phyloP scores from a whole-genome alignment of 2,113 vertebrate genomes.

The Eptesicus fuscus region DNA sequence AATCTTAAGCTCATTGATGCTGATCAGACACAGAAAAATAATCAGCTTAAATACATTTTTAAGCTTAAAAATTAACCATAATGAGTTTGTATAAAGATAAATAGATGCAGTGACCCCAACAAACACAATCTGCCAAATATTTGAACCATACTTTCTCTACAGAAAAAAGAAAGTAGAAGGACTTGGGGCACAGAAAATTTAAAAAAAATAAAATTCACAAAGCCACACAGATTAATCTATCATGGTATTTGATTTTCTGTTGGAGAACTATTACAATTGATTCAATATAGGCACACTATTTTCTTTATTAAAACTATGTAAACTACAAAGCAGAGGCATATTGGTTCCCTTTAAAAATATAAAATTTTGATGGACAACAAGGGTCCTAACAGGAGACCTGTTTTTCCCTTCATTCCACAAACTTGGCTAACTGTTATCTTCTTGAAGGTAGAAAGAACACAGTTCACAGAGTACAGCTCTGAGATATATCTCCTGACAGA shows the following conservation, averaged over 20 bases:
- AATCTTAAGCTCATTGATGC: not conserved
- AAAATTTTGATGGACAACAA: not conserved
- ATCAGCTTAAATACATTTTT: not conserved
- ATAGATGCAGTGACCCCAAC: not conserved
- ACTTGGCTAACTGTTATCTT: not conserved
- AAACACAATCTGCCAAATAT: not conserved
- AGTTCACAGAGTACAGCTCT: not conserved
- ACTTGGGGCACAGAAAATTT: not conserved
- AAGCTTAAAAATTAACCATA: not conserved
- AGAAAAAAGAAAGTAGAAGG: not conserved
- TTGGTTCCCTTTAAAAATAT: not conserved
- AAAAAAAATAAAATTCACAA: not conserved
- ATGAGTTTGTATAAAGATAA: not conserved
- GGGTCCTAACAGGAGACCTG: not conserved
- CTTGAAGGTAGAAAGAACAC: not conserved
- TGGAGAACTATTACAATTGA: not conserved
- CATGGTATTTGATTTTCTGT: not conserved
- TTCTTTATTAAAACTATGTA: not conserved
- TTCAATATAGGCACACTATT: not conserved
- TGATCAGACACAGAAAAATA: not conserved
- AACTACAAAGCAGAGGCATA: not conserved
- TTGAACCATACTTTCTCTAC: not conserved
- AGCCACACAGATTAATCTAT: not conserved
- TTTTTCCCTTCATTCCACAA: not conserved
- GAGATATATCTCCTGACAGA: not conserved